Evolutionary conservation across 2,888 invertebrate species (phyloP).

Genomic region (Spicauda simplicius): DNA sequence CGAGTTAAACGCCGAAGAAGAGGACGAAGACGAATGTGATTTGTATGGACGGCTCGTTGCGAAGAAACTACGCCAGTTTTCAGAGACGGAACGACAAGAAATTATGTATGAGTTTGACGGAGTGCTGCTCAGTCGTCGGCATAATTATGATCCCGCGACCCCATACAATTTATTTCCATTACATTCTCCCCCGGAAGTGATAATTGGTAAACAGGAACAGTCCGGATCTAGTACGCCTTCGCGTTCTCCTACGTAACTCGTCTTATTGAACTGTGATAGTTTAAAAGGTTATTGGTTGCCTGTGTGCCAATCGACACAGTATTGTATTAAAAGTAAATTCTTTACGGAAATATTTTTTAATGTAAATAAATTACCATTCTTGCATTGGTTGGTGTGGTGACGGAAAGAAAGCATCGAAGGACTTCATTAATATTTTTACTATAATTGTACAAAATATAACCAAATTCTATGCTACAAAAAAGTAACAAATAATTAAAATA

Average conservation of each 20-base stretch:
- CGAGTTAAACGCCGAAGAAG: slow-evolving; percentile 21
- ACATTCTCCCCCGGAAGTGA: slow-evolving; percentile 26
- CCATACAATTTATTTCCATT: slow-evolving; percentile 12
- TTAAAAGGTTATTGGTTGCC: too few species aligned
- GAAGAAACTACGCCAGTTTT: slow-evolving; percentile 34
- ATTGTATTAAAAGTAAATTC: too few species aligned
- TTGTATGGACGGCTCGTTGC: slow-evolving; percentile 29
- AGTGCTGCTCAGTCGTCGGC: slow-evolving; percentile 21
- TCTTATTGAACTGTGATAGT: not conserved
- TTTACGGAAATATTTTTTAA: too few species aligned
- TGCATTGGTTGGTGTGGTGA: too few species aligned
- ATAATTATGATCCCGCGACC: slow-evolving; percentile 12
- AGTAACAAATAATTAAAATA: too few species aligned
- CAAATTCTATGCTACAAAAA: too few species aligned
- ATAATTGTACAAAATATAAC: too few species aligned
- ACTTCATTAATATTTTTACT: too few species aligned
- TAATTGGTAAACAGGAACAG: slow-evolving; percentile 22
- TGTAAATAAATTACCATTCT: too few species aligned
- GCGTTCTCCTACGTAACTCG: slow-evolving; percentile 13
- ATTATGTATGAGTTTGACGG: slow-evolving; percentile 39
- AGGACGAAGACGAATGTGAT: slow-evolving; percentile 37
- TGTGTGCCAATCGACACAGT: too few species aligned
- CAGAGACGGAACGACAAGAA: slow-evolving; percentile 32
- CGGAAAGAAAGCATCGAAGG: too few species aligned
- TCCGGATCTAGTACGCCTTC: slow-evolving; percentile 31